These are phyloP conservation scores for Caenorhabditis uteleia DNA, from an alignment of 2,888 invertebrate genomes.

Conservation along the genomic window DNA sequence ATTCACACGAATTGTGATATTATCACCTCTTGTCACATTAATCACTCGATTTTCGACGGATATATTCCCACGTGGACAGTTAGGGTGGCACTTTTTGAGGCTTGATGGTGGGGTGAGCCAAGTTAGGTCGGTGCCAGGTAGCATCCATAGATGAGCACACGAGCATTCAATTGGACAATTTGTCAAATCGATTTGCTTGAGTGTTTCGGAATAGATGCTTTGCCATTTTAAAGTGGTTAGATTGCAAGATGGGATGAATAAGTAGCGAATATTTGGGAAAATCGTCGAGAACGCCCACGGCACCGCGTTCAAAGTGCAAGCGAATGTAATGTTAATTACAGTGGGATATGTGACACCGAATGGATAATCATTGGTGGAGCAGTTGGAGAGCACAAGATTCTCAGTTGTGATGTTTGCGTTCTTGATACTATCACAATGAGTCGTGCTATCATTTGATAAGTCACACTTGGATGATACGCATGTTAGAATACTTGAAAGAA, in stretches of 20 bases:
- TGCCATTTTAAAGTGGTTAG: slow-evolving; percentile 39
- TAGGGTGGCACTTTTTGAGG: neutral
- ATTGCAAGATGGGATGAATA: slow-evolving; percentile 28
- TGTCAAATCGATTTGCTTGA: slow-evolving; percentile 27
- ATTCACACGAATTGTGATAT: neutral
- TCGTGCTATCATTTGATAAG: too few species aligned
- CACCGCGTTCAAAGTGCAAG: slow-evolving; percentile 12
- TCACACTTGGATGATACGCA: too few species aligned
- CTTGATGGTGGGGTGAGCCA: neutral
- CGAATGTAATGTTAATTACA: slow-evolving; percentile 21
- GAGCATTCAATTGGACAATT: slow-evolving; percentile 45
- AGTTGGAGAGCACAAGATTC: too few species aligned
- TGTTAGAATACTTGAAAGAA: too few species aligned
- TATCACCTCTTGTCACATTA: neutral
- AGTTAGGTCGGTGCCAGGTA: neutral
- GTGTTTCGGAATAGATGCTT: slow-evolving; percentile 19
- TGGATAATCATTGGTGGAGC: too few species aligned
- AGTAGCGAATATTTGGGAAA: slow-evolving; percentile 10
- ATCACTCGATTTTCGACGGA: too few species aligned
- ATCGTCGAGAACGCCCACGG: neutral
- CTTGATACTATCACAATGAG: too few species aligned
- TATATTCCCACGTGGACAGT: neutral
- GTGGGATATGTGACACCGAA: neutral
- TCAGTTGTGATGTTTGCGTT: too few species aligned
- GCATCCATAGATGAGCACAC: slow-evolving; percentile 42